phyloP scores from a whole-genome alignment of 64 coral and sea anemone genomes.

The Actinia tenebrosa region DNA sequence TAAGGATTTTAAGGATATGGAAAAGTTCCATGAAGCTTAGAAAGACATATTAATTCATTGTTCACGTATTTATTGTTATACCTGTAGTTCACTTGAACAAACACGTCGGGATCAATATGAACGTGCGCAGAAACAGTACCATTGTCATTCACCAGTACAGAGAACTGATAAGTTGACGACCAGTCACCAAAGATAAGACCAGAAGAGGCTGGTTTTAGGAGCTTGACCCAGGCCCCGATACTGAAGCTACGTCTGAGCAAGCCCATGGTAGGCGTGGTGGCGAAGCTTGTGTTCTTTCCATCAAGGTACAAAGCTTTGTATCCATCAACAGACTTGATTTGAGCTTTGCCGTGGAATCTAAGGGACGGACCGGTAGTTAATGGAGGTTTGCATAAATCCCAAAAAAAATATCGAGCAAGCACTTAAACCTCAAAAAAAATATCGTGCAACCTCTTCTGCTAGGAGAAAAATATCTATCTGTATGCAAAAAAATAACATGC shows the following conservation, averaged over 20 bases:
- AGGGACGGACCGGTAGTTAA: no score
- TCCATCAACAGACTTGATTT: neutral
- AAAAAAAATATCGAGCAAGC: no score
- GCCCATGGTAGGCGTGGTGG: neutral
- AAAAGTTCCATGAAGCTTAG: no score
- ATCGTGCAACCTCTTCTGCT: no score
- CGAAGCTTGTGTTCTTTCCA: slow-evolving; percentile 1
- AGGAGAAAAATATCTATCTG: no score
- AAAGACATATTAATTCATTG: no score
- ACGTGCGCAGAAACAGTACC: neutral
- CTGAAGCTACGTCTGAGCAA: neutral
- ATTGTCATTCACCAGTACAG: neutral
- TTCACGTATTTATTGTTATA: neutral
- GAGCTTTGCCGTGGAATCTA: neutral
- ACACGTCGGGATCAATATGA: neutral
- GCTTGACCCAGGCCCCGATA: slow-evolving; percentile 15
- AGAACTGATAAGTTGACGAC: neutral
- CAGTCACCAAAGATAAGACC: slow-evolving; percentile 1
- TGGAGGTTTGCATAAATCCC: no score
- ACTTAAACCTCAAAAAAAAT: no score
- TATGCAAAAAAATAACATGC: no score
- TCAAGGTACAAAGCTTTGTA: slow-evolving; percentile 23
- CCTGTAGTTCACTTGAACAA: neutral
- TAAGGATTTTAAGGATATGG: no score
- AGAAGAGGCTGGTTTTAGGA: neutral